Base-by-base conservation (phyloP, 2,888 invertebrate species). In the Mechanitis messenoides region DNA sequence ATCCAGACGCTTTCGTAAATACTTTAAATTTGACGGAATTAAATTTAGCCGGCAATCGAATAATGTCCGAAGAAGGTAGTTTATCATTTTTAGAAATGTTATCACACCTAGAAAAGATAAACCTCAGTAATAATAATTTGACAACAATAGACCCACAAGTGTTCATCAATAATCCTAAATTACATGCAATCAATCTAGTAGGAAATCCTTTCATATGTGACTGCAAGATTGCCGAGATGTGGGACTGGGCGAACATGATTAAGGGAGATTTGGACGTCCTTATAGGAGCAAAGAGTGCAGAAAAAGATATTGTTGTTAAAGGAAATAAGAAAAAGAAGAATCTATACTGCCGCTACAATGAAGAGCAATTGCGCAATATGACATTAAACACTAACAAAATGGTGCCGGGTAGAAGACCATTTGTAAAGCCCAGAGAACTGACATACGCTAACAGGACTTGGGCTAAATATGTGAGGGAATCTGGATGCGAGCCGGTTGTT, bases 121-220 rank as follows among this genome's bases (percentile, higher is more conserved):
- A 94, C 72, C 79, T 94, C 31, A 91, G 92, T 67, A 91, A 91
- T 70, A 94, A 94, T 74, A 92, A 92, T 65, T 78, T 94, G 42
- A 90, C 91, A 0, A 91, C 91, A 0, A 90, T 94, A 31, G 88
- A 91, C 53, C 92, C 93, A 0, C 83, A 89, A 53, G 79, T 91
- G 9, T 90, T 93, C 58, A 79, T 82, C 1, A 81, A 86, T 56
- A 94, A 93, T 79, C 90, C 91, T 0, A 91, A 90, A 64, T 74
- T 94, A 3, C 81, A 91, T 61, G 92, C 92, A 3, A 71, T 94
- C 56, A 93, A 93, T 73, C 80, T 94, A 5, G 84, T 93, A 7
- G 93, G 93, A 3, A 94, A 94, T 81, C 94, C 93, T 2, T 94
- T 94, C 84, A 81, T 91, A 61, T 94, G 94, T 72, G 92, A 93